Percentiles rank a stretch among this genome's conserved stretches.
Evolutionary conservation across 2,113 vertebrate genomes (phyloP).

Genomic region (Nothocercus nigrocapillus): DNA sequence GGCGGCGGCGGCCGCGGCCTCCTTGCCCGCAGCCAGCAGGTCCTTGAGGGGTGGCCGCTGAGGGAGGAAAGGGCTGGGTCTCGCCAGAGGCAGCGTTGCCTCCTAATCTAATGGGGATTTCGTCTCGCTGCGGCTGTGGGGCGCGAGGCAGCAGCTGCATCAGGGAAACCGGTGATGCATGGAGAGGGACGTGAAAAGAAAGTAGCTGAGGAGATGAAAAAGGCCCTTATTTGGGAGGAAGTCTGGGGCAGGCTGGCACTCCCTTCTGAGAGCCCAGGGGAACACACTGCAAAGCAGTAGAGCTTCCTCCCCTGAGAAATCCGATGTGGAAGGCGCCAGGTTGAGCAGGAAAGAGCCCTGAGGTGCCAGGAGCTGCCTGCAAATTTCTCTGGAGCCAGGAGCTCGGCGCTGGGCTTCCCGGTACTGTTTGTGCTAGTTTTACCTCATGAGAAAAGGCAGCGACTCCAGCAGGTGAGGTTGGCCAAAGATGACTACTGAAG

Average conservation of each 20-base stretch:
- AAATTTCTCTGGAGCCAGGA: rapidly evolving
- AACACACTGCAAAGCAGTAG: rapidly evolving
- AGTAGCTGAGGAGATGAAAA: neutral
- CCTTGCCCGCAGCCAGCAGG: neutral
- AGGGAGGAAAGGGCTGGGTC: neutral
- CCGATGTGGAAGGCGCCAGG: rapidly evolving
- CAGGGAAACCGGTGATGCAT: rapidly evolving
- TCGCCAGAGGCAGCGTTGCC: rapidly evolving
- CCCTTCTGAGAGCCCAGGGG: neutral
- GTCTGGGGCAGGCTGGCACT: rapidly evolving
- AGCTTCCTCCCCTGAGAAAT: rapidly evolving
- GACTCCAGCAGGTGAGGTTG: neutral
- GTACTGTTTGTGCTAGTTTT: rapidly evolving
- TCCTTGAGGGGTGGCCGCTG: neutral
- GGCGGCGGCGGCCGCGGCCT: neutral
- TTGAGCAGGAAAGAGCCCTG: rapidly evolving
- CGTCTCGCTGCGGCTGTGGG: neutral
- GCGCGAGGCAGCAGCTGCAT: neutral
- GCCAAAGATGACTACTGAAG: neutral
- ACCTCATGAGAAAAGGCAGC: neutral
- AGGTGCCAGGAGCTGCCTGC: rapidly evolving
- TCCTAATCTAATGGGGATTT: neutral
- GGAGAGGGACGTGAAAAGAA: neutral
- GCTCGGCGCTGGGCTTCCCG: neutral
- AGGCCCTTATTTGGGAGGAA: neutral